phyloP scores from a whole-genome alignment of 64 coral and sea anemone species.

The Actinia tenebrosa region DNA sequence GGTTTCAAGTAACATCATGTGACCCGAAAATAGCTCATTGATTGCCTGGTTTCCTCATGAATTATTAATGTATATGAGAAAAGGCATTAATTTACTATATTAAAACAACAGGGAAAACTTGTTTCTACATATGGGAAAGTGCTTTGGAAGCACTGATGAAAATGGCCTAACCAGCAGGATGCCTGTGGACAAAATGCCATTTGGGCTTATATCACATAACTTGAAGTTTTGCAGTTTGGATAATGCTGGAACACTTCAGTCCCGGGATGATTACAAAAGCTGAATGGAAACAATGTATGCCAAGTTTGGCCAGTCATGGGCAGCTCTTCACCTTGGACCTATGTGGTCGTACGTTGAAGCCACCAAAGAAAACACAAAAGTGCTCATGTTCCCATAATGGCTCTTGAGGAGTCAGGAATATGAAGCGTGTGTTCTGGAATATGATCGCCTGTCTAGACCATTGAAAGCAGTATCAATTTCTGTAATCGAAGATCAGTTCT shows the following conservation, averaged over 20 bases:
- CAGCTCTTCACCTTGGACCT: slow-evolving; percentile 46
- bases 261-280: slow-evolving; percentile 43
- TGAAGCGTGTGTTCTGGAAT: no score
- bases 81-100: background rate
- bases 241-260: slow-evolving; percentile 26
- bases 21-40: no score
- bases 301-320: slow-evolving; percentile 47
- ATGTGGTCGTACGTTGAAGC: slow-evolving; percentile 52
- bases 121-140: slow-evolving; percentile 18
- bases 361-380: background rate
- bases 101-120: slow-evolving; percentile 32
- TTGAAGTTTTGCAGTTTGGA: slow-evolving; percentile 47
- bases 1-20: no score
- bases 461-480: no score
- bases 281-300: slow-evolving; percentile 61
- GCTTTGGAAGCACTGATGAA: slow-evolving; percentile 22
- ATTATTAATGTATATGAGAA: no score
- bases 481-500: no score
- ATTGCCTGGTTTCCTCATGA: no score
- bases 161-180: slow-evolving; percentile 15
- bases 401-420: no score
- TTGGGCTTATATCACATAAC: slow-evolving; percentile 53
- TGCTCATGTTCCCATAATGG: no score
- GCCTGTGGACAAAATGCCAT: slow-evolving; percentile 34
- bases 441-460: no score